phyloP scores from a whole-genome alignment of 2,888 invertebrate species.

The Trachelus stipa region DNA sequence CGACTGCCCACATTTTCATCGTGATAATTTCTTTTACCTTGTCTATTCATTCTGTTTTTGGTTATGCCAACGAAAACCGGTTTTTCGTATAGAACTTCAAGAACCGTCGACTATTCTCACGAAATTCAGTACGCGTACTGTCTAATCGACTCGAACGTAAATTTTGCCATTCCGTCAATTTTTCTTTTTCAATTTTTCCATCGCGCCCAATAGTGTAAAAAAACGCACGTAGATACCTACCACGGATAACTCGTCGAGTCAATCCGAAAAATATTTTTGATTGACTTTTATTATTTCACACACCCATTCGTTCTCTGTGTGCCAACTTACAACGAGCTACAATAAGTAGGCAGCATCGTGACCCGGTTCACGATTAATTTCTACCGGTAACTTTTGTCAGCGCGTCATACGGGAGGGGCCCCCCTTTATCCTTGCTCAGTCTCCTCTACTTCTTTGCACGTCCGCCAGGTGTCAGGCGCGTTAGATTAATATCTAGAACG shows the following conservation, averaged over 20 bases:
- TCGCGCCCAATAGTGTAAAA: too few species aligned
- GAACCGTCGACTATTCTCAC: neutral
- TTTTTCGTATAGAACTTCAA: neutral
- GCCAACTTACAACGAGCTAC: neutral
- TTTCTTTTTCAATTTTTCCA: neutral
- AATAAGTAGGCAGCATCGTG: neutral
- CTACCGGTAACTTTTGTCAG: constrained; percentile 5
- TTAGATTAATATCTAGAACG: constrained; percentile 43
- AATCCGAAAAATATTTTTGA: neutral
- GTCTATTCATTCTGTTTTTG: neutral
- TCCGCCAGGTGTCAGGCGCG: constrained; percentile 7
- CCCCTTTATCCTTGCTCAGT: neutral
- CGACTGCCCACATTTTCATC: neutral
- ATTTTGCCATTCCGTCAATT: neutral
- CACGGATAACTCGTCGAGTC: neutral
- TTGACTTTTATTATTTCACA: neutral
- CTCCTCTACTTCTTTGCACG: constrained; percentile 30
- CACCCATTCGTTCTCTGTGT: neutral
- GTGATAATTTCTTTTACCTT: neutral
- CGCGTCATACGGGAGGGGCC: neutral
- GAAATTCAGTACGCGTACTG: neutral
- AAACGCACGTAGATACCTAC: neutral
- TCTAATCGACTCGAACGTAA: neutral
- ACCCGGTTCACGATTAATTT: constrained; percentile 2
- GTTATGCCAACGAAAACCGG: neutral